Conservation (phyloP, 2,888 invertebrate genomes). For the Muschampia plurimacula region DNA sequence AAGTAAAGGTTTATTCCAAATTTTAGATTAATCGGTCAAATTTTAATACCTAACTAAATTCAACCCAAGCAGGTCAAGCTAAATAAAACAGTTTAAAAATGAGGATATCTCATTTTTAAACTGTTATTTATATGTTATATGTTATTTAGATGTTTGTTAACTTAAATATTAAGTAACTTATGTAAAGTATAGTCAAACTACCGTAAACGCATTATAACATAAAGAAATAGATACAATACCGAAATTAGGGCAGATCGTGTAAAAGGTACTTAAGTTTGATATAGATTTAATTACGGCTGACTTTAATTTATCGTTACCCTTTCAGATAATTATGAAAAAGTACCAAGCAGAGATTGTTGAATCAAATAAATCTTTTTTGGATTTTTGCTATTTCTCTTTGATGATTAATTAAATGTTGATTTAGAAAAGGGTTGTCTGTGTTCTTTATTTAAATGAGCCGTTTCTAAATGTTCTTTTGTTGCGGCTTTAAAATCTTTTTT, state of each 20-base stretch:
- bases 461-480: slow-evolving; percentile 12
- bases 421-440: slow-evolving; percentile 26
- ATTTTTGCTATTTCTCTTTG: slow-evolving; percentile 30
- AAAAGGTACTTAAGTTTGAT: slow-evolving; percentile 9
- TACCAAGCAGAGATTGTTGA: slow-evolving; percentile 22
- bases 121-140: no score
- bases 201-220: no score
- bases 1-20: no score
- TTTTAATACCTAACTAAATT: no score
- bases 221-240: no score
- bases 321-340: slow-evolving; percentile 28
- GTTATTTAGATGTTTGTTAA: no score
- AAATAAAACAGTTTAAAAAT: no score
- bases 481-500: not conserved
- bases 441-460: slow-evolving; percentile 15
- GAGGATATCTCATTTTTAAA: no score
- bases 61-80: no score
- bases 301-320: slow-evolving; percentile 34
- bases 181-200: no score
- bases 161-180: no score
- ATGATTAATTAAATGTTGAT: slow-evolving; percentile 28
- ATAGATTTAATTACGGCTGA: slow-evolving; percentile 28
- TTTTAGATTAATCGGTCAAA: no score
- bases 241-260: not conserved
- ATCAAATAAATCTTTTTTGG: slow-evolving; percentile 31